A percentile compares a stretch with the other conserved stretches of the same genome.
Conservation (phyloP, 2,113 vertebrate species). For the Xenopus borealis region DNA sequence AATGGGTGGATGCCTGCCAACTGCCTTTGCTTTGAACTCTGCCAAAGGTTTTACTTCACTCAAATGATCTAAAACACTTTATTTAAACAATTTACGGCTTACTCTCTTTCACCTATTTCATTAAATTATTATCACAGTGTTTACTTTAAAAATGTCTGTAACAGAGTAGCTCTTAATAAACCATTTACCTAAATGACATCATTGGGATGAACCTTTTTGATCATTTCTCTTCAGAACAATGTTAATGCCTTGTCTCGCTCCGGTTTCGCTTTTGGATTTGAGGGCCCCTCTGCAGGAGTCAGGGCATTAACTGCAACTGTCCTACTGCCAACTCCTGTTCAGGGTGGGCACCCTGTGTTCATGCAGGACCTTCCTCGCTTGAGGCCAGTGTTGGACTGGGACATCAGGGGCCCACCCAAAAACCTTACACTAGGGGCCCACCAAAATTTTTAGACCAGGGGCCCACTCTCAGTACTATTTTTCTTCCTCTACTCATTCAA, state of each 20-base stretch:
- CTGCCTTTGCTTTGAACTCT: conserved; percentile 19
- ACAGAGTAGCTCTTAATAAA: conserved; percentile 1
- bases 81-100: conserved; percentile 27
- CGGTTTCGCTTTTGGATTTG: neutral
- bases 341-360: too few relatives aligned
- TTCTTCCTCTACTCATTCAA: too few relatives aligned
- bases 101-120: conserved; percentile 20
- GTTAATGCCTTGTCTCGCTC: neutral
- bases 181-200: neutral
- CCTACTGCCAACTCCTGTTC: too few relatives aligned
- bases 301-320: too few relatives aligned
- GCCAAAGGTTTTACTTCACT: conserved; percentile 22
- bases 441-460: too few relatives aligned
- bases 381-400: too few relatives aligned
- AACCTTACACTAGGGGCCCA: too few relatives aligned
- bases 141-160: conserved; percentile 1
- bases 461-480: too few relatives aligned
- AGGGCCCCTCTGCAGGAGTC: neutral
- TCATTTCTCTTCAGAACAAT: neutral
- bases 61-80: conserved; percentile 25
- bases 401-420: too few relatives aligned
- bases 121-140: conserved; percentile 13
- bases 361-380: too few relatives aligned
- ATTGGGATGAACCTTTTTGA: neutral
- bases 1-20: conserved; percentile 10